Evolutionary conservation across 2,888 invertebrate genomes (phyloP).

Genomic region (Caenorhabditis afra): DNA sequence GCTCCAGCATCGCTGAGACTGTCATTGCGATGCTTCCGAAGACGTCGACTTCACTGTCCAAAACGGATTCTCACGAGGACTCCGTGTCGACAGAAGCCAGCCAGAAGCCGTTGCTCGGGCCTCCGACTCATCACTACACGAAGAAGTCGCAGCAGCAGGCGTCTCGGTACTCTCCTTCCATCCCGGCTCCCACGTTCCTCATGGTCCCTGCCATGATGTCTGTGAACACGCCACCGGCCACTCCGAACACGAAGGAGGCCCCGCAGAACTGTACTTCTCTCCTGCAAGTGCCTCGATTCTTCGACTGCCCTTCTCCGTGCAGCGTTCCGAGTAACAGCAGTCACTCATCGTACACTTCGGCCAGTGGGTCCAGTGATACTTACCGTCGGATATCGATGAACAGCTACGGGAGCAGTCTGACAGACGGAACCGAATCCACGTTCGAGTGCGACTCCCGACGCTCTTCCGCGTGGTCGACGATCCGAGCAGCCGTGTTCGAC

Average conservation of each 20-base stretch:
- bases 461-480: constrained; percentile 72
- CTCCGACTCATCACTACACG: constrained; percentile 45
- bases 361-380: constrained; percentile 68
- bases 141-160: constrained; percentile 48
- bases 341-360: constrained; percentile 70
- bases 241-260: constrained; percentile 61
- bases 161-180: constrained; percentile 46
- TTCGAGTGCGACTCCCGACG: constrained; percentile 72
- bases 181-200: constrained; percentile 71
- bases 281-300: constrained; percentile 68
- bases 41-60: constrained; percentile 49
- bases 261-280: constrained; percentile 43
- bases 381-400: constrained; percentile 72
- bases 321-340: constrained; percentile 72
- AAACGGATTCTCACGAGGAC: constrained; percentile 67
- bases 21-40: constrained; percentile 64
- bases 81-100: constrained; percentile 66
- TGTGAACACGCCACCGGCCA: constrained; percentile 69
- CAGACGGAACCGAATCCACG: constrained; percentile 71
- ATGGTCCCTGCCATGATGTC: constrained; percentile 74
- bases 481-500: constrained; percentile 70
- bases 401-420: constrained; percentile 71
- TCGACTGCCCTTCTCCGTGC: constrained; percentile 71
- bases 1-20: constrained; percentile 67
- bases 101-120: constrained; percentile 61